Evolutionary conservation across 2,113 vertebrate genomes (phyloP).

Genomic region (Triplophysa dalaica): DNA sequence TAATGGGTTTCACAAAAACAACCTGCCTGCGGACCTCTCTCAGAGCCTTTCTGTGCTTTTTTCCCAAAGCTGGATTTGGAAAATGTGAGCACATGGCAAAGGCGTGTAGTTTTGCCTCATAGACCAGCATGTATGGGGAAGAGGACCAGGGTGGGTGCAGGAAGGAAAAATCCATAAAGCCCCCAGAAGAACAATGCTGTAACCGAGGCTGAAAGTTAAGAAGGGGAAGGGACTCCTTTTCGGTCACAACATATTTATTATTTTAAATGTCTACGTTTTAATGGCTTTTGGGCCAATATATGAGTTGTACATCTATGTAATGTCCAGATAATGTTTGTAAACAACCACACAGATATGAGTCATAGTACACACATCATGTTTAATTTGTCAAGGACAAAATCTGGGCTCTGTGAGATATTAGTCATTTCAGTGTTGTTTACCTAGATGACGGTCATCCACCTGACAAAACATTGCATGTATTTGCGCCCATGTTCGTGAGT

Average conservation of each 20-base stretch:
- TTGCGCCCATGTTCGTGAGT: neutral
- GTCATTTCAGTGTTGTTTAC: neutral
- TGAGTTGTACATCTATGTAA: conserved; percentile 22
- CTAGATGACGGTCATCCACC: neutral
- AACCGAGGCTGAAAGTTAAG: conserved; percentile 53
- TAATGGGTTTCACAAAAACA: conserved; percentile 1
- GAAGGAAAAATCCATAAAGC: conserved; percentile 62
- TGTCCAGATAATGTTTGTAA: conserved; percentile 22
- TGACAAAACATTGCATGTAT: neutral
- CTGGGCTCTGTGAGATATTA: neutral
- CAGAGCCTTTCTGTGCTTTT: conserved; percentile 43
- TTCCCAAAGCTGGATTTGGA: conserved; percentile 62
- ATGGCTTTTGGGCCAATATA: conserved; percentile 6
- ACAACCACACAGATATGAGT: neutral
- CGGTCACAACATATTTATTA: conserved; percentile 26
- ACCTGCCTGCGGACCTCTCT: neutral
- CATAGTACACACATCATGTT: neutral
- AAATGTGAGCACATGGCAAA: conserved; percentile 64
- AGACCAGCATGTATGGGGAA: conserved; percentile 43
- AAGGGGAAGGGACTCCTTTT: conserved; percentile 39
- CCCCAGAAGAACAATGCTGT: conserved; percentile 67
- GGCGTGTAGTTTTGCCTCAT: conserved; percentile 20
- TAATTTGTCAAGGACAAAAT: neutral
- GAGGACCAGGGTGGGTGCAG: conserved; percentile 57
- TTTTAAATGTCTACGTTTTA: neutral